A percentile compares a stretch with the other conserved stretches of the same genome.
phyloP scores from a whole-genome alignment of 2,113 vertebrate species.

The Oceanodroma tethys region DNA sequence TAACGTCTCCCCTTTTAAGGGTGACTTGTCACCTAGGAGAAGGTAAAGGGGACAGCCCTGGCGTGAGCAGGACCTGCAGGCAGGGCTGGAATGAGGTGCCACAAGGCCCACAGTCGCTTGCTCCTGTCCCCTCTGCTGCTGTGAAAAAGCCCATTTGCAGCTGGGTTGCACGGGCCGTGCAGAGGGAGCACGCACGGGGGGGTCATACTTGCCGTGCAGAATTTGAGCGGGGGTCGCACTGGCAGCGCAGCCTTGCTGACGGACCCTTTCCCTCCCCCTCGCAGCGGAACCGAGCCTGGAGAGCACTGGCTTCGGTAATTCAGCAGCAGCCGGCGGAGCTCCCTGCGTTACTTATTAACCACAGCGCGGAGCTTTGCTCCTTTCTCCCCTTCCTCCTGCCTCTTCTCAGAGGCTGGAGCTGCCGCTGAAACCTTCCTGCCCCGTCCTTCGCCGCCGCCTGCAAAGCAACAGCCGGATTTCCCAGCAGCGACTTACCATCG shows the following conservation, averaged over 20 bases:
- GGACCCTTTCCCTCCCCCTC: not conserved
- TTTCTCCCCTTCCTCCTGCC: not conserved
- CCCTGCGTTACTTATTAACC: conserved; percentile 22
- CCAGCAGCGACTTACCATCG: conserved; percentile 27
- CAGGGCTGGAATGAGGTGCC: not conserved
- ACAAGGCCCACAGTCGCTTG: fast-evolving
- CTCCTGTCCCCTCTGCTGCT: fast-evolving
- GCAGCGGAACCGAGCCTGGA: not conserved
- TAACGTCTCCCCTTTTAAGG: not conserved
- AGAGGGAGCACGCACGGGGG: fast-evolving
- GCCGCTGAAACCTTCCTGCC: not conserved
- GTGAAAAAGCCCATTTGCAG: not conserved
- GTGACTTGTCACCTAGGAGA: not conserved
- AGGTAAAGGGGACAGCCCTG: not conserved
- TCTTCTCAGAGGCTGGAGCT: not conserved
- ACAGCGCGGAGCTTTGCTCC: not conserved
- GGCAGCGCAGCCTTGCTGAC: not conserved
- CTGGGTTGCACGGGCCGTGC: fast-evolving
- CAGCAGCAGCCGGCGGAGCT: not conserved
- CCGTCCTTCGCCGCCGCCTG: fast-evolving
- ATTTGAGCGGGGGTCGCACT: fast-evolving
- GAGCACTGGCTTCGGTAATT: not conserved
- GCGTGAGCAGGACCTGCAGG: not conserved
- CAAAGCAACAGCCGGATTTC: not conserved
- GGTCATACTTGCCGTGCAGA: not conserved